Conservation (phyloP, 92 coral and sea anemone genomes). For the Galaxea fascicularis region DNA sequence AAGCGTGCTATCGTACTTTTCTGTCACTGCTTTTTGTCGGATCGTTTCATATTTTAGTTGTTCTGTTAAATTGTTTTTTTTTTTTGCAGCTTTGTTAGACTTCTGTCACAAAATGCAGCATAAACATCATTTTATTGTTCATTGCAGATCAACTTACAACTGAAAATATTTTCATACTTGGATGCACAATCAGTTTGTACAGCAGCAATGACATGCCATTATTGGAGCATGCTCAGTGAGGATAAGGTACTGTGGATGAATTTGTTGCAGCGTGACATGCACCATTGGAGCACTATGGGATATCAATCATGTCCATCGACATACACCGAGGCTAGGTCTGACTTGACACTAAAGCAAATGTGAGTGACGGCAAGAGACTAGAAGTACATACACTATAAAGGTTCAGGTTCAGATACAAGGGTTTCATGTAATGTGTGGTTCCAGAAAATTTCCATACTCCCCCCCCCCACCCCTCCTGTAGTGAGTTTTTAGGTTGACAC, state of each 20-base stretch:
- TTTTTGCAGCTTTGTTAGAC: neutral
- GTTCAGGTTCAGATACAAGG: no score
- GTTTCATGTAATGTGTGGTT: no score
- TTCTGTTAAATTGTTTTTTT: no score
- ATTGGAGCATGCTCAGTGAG: slow-evolving; percentile 85
- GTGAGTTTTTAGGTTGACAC: no score
- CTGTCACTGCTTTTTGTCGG: no score
- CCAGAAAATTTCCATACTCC: no score
- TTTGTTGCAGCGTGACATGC: slow-evolving; percentile 69
- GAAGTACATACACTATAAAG: no score
- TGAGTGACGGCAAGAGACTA: slow-evolving; percentile 41
- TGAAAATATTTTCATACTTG: slow-evolving; percentile 85
- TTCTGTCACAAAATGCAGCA: neutral
- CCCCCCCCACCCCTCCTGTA: no score
- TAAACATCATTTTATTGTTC: neutral
- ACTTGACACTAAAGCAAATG: slow-evolving; percentile 88
- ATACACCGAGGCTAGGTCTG: slow-evolving; percentile 89
- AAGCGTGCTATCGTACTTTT: no score
- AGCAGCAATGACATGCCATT: slow-evolving; percentile 78
- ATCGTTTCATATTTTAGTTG: no score
- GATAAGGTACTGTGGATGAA: slow-evolving; percentile 86
- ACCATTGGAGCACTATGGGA: slow-evolving; percentile 82
- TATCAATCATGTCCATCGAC: slow-evolving; percentile 87
- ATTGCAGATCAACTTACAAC: slow-evolving; percentile 84
- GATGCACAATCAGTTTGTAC: slow-evolving; percentile 86